These are phyloP conservation scores for Conus betulinus DNA, from an alignment of 1,140 invertebrate species.

Conservation along the genomic window DNA sequence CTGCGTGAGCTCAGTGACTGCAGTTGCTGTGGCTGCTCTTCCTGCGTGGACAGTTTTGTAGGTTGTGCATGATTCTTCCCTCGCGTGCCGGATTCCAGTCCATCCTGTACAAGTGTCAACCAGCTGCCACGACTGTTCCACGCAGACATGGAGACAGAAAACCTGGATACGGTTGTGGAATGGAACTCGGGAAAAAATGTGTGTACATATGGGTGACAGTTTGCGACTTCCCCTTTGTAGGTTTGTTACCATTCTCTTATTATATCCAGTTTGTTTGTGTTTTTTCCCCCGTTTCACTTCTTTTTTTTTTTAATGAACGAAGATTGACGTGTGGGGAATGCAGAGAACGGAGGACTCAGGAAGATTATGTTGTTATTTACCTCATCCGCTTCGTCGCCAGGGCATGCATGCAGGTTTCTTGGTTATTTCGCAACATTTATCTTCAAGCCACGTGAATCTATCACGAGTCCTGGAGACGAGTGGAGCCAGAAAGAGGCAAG, in stretches of 20 bases:
- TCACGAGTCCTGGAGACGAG: too few species aligned
- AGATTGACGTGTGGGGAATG: background rate
- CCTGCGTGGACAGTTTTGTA: background rate
- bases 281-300: background rate
- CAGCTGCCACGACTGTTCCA: background rate
- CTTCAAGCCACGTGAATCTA: background rate
- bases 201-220: background rate
- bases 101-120: background rate
- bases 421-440: background rate
- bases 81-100: background rate
- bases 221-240: background rate
- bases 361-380: slow-evolving; percentile 3
- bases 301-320: background rate
- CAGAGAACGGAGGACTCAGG: background rate
- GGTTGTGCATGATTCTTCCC: background rate
- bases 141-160: background rate
- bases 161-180: background rate
- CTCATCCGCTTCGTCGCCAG: background rate
- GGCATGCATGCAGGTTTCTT: background rate
- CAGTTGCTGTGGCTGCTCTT: background rate
- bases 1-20: background rate
- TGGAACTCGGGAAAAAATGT: background rate
- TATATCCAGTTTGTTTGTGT: background rate
- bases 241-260: background rate
- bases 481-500: background rate